Evolutionary conservation across 1,140 invertebrate species (phyloP).

Genomic region (Calosoma granatense): DNA sequence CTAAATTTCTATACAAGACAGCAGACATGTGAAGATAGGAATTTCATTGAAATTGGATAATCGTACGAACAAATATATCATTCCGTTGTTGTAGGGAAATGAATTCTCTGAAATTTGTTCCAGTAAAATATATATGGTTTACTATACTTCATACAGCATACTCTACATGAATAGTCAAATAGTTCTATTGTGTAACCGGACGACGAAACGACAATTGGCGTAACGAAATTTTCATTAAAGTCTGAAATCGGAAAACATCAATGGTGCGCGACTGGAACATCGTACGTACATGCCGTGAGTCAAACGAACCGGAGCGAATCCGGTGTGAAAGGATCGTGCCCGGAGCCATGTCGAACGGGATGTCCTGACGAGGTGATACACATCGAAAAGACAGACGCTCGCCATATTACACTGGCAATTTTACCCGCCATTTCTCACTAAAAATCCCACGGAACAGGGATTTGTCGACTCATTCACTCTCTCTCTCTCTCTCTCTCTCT

Average conservation of each 20-base stretch:
- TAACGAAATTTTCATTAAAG: neutral
- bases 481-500: too few relatives aligned
- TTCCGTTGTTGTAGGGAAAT: too few relatives aligned
- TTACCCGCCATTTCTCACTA: neutral
- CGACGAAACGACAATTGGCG: too few relatives aligned
- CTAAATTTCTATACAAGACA: neutral
- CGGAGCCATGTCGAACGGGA: neutral
- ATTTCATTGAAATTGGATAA: neutral
- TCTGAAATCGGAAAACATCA: neutral
- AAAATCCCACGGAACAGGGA: neutral
- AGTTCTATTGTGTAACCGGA: too few relatives aligned
- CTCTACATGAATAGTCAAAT: too few relatives aligned
- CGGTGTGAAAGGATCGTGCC: neutral
- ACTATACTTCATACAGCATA: too few relatives aligned
- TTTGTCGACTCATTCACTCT: too few relatives aligned
- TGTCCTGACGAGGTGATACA: neutral
- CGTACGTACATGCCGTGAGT: neutral
- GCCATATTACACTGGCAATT: neutral
- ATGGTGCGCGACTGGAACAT: neutral
- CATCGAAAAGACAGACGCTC: neutral
- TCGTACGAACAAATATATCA: too few relatives aligned
- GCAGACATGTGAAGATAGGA: neutral
- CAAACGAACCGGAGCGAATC: neutral
- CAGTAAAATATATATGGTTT: too few relatives aligned
- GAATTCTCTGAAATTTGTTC: too few relatives aligned